These are phyloP conservation scores for Syrrhaptes paradoxus DNA, from an alignment of 2,113 vertebrate species.

Conservation along the genomic window DNA sequence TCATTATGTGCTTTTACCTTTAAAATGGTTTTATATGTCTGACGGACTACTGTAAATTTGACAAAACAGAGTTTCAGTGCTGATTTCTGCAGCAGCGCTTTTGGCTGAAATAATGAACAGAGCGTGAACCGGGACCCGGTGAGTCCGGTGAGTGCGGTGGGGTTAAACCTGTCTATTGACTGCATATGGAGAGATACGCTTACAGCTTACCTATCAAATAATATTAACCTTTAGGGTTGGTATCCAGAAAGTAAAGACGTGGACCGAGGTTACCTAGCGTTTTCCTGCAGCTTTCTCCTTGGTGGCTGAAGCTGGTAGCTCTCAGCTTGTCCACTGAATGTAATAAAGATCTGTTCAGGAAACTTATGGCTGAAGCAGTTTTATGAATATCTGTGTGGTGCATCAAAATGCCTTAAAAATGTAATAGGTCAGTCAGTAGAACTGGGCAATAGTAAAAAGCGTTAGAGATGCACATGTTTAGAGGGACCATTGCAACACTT, in stretches of 20 bases:
- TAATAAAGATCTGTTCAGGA: neutral
- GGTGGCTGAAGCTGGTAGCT: neutral
- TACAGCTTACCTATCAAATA: no score
- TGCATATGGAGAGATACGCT: fast-evolving
- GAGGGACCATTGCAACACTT: fast-evolving
- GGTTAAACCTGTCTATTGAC: fast-evolving
- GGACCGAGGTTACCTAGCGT: fast-evolving
- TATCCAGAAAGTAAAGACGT: neutral
- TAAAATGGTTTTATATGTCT: fast-evolving
- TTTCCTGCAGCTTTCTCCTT: neutral
- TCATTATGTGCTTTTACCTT: fast-evolving
- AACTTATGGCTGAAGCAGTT: neutral
- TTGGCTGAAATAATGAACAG: neutral
- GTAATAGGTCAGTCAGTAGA: neutral
- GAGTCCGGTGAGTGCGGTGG: neutral
- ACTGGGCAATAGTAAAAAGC: neutral
- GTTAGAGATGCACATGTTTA: no score
- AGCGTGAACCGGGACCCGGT: fast-evolving
- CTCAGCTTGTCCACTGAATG: neutral
- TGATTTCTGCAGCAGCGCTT: neutral
- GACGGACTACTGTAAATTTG: fast-evolving
- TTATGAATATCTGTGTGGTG: neutral
- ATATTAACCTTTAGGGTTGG: neutral
- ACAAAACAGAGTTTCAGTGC: fast-evolving
- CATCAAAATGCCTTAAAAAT: neutral